Conservation (phyloP, 2,797 vertebrate genomes). For the Brachyalestes nurse region DNA sequence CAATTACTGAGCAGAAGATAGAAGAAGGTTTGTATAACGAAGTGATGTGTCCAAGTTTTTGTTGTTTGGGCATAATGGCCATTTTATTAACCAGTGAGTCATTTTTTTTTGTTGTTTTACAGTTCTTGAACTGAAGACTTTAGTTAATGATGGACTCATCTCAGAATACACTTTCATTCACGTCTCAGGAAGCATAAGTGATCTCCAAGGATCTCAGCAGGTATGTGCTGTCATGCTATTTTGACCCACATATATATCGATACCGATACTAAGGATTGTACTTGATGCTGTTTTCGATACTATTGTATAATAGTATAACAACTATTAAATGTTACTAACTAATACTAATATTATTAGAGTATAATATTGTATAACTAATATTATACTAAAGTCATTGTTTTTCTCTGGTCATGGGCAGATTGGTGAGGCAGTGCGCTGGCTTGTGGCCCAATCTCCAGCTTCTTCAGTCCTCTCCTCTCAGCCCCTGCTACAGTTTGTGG, state of each 20-base stretch:
- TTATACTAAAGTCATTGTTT: not conserved
- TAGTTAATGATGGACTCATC: constrained; percentile 87
- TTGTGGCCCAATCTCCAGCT: constrained; percentile 80
- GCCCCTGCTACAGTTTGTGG: constrained; percentile 86
- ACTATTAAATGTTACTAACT: no score
- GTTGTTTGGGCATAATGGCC: not conserved
- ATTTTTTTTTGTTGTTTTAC: not conserved
- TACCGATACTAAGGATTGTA: no score
- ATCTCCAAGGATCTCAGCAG: constrained; percentile 85
- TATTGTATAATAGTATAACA: no score
- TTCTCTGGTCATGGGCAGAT: constrained; percentile 69
- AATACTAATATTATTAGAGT: no score
- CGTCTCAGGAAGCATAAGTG: constrained; percentile 82
- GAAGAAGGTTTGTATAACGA: constrained; percentile 80
- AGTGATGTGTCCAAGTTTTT: not conserved
- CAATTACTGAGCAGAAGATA: constrained; percentile 68
- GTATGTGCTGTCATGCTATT: constrained; percentile 68
- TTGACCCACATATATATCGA: no score
- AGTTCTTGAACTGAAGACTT: constrained; percentile 87
- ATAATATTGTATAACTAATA: not conserved
- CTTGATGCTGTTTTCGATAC: no score
- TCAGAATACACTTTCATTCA: constrained; percentile 83
- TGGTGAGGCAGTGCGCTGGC: constrained; percentile 82
- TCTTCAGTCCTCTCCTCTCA: constrained; percentile 80
- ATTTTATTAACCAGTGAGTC: not conserved